Percentiles rank a stretch among this genome's conserved stretches.
phyloP scores from a whole-genome alignment of 1,140 invertebrate species.

The Papilio polyxenes region DNA sequence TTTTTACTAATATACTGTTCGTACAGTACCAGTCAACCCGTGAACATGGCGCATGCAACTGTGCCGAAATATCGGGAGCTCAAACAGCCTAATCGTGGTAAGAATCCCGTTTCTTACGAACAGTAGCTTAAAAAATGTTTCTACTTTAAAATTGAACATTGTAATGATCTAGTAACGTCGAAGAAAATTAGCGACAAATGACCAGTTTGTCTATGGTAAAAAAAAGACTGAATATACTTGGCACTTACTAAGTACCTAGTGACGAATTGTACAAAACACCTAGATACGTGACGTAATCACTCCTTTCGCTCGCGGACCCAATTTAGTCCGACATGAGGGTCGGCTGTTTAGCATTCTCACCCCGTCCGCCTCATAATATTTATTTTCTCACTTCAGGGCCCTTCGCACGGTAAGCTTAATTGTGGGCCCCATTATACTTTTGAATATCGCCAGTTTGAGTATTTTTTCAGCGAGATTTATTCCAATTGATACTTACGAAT shows the following conservation, averaged over 20 bases:
- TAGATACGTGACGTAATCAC: constrained; percentile 35
- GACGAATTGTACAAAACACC: constrained; percentile 17
- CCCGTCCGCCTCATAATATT: constrained; percentile 40
- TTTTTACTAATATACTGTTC: no score
- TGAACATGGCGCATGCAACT: no score
- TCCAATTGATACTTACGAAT: constrained; percentile 26
- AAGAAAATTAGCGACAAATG: no score
- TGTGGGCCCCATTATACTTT: constrained; percentile 57
- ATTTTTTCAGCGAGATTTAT: constrained; percentile 52
- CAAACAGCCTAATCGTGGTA: no score
- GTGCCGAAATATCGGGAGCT: no score
- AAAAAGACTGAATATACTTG: not conserved
- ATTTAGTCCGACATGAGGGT: constrained; percentile 33
- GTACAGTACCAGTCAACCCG: no score
- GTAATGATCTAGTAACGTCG: no score
- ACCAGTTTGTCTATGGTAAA: no score
- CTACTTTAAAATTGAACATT: no score
- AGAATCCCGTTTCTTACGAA: no score
- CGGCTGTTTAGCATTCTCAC: constrained; percentile 41
- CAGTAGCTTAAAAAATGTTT: no score
- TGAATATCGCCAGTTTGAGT: constrained; percentile 55
- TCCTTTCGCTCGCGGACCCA: constrained; percentile 31
- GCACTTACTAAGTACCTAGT: not conserved
- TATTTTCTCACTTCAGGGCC: constrained; percentile 49
- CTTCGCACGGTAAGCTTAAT: constrained; percentile 52